Conservation (phyloP, 2,888 invertebrate genomes). For the Euphydryas editha region DNA sequence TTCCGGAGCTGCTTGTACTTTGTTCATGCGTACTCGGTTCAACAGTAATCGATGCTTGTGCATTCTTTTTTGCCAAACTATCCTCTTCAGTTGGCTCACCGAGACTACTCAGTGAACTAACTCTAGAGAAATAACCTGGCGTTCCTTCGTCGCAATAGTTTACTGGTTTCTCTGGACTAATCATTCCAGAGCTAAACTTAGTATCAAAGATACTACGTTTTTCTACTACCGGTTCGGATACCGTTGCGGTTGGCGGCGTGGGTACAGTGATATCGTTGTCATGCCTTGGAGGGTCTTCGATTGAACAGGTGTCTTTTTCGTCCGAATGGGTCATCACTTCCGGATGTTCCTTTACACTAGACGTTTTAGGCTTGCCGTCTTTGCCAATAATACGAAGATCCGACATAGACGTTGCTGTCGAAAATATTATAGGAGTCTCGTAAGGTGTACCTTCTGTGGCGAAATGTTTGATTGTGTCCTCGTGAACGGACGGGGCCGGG, state of each 20-base stretch:
- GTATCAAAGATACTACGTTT: constrained; percentile 74
- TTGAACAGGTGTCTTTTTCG: constrained; percentile 77
- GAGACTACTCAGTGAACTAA: constrained; percentile 85
- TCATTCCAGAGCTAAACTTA: constrained; percentile 86
- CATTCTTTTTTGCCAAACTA: constrained; percentile 73
- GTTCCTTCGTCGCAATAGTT: constrained; percentile 95
- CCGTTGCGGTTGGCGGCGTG: constrained; percentile 57
- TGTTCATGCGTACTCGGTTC: constrained; percentile 64
- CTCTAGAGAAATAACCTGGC: constrained; percentile 90
- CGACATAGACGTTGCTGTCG: constrained; percentile 95
- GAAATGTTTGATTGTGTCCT: constrained; percentile 95
- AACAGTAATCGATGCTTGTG: constrained; percentile 72
- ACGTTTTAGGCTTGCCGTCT: constrained; percentile 65
- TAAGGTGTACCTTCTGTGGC: constrained; percentile 96
- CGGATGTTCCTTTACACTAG: constrained; percentile 68
- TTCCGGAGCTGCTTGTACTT: constrained; percentile 60
- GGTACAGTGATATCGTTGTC: constrained; percentile 74
- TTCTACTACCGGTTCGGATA: constrained; percentile 55
- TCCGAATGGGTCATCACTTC: constrained; percentile 80
- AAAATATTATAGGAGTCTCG: constrained; percentile 91
- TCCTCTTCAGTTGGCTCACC: constrained; percentile 80
- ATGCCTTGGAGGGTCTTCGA: constrained; percentile 74
- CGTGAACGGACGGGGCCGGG: constrained; percentile 81
- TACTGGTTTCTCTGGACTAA: constrained; percentile 90
- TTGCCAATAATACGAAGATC: constrained; percentile 87